Base-by-base conservation (phyloP, 2,888 invertebrate species). In the Ophioninae sp. region DNA sequence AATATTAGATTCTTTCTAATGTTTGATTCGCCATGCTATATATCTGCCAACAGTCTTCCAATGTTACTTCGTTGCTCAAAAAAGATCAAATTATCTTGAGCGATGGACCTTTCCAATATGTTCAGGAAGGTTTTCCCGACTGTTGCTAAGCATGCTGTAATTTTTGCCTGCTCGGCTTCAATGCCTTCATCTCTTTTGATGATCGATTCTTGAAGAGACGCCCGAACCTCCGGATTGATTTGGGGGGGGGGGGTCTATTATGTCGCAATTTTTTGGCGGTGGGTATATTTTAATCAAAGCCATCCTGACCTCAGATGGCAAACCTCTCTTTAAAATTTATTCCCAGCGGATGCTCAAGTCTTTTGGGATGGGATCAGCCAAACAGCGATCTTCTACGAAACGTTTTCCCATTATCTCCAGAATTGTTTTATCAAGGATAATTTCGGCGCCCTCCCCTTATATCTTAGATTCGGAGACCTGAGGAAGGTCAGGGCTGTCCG, bases 401-500 rank as follows among this genome's bases (percentile, higher is more conserved):
- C 81, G 64, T 57, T 70, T 61, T 13, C 76, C 76, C 57, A 81
- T 70, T 20, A 76, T 62, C 30, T 81, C 70, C 21, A 81, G 23
- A 1, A 81, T 72, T 21, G 75, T 64, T 50, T 59, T 68, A 30
- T 81, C 81, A n/a, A 81, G 64, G 61, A 59, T 7, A n/a, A 72
- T 17, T 6, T 68, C 20, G 6, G 21, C 59, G 41, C 6, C 17
- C 6, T 59, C 70, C 17, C 56, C 56, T 23, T 21, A 10, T 20
- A 17, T n/a, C 21, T 61, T 7, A 7, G 41, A 41, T 57, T 41
- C 59, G 6, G 59, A 59, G 37, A 37, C 57, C 23, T 6, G 59
- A 72, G 39, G 13, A 72, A n/a, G 59, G 13, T 10, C 41, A 10
- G 61, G 62, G 30, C 61, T 61, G 44, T 62, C 44, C 2, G 2